A percentile compares a stretch with the other conserved stretches of the same genome.
These are phyloP conservation scores for Neosalanx taihuensis DNA, from an alignment of 2,797 vertebrate genomes.

Conservation along the genomic window DNA sequence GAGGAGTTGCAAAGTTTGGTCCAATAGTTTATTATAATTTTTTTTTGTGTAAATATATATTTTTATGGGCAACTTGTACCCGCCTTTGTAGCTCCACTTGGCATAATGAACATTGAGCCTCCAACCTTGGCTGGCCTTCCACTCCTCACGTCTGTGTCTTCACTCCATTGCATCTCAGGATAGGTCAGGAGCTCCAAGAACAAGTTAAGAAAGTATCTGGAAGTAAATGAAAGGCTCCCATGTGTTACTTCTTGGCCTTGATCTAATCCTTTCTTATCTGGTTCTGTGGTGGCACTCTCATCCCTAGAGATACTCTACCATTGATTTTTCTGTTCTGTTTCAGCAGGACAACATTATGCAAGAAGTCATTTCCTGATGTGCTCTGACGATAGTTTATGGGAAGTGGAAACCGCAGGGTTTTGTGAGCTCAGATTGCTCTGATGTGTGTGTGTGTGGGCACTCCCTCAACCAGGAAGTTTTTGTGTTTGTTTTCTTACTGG, in stretches of 20 bases:
- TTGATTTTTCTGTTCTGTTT: slow-evolving; percentile 24
- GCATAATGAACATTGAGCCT: slow-evolving; percentile 15
- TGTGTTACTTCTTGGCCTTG: slow-evolving; percentile 16
- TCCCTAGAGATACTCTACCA: slow-evolving; percentile 9
- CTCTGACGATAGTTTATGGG: slow-evolving; percentile 13
- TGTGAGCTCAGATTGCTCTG: slow-evolving; percentile 9
- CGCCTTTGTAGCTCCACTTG: slow-evolving; percentile 19
- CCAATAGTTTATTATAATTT: slow-evolving; percentile 6
- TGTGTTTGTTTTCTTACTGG: slow-evolving; percentile 22
- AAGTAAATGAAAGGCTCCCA: background rate
- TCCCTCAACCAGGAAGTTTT: background rate
- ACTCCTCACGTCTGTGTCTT: slow-evolving; percentile 21
- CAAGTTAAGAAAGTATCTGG: slow-evolving; percentile 21
- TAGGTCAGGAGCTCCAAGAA: slow-evolving; percentile 7
- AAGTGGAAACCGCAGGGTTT: slow-evolving; percentile 21
- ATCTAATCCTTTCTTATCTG: slow-evolving; percentile 31
- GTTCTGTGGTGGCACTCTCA: slow-evolving; percentile 15
- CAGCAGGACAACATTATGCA: slow-evolving; percentile 36
- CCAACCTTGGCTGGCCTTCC: slow-evolving; percentile 5
- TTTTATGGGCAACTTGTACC: slow-evolving; percentile 20
- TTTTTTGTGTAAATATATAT: background rate
- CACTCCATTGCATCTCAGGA: slow-evolving; percentile 8
- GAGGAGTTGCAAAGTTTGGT: too few relatives aligned
- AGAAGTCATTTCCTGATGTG: slow-evolving; percentile 32
- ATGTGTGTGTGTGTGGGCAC: slow-evolving; percentile 2